phyloP scores from a whole-genome alignment of 2,797 vertebrate genomes.

The Crenichthys baileyi region DNA sequence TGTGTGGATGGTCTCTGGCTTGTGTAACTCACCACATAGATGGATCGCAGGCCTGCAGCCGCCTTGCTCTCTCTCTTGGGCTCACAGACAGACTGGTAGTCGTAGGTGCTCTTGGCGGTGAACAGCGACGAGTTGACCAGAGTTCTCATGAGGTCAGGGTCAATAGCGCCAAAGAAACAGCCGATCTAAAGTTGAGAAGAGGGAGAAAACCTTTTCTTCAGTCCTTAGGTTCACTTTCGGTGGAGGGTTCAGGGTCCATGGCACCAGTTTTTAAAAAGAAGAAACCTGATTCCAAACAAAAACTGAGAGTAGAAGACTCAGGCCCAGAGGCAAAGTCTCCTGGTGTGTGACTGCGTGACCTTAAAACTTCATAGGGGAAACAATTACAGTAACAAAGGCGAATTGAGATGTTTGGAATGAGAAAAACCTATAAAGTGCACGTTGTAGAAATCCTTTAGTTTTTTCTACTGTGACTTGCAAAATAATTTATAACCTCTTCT shows the following conservation, averaged over 20 bases:
- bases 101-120: conserved; percentile 91
- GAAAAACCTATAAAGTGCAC: conserved; percentile 17
- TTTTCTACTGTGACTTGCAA: conserved; percentile 14
- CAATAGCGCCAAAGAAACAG: conserved; percentile 92
- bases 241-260: conserved; percentile 5
- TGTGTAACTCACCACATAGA: conserved; percentile 90
- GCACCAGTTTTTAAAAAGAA: background rate
- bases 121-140: conserved; percentile 91
- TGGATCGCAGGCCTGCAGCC: conserved; percentile 90
- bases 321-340: conserved; percentile 23
- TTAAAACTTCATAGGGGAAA: conserved; percentile 16
- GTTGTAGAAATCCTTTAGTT: conserved; percentile 3
- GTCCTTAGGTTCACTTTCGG: background rate
- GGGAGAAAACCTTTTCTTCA: background rate
- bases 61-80: conserved; percentile 85
- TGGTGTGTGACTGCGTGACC: conserved; percentile 13
- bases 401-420: conserved; percentile 19
- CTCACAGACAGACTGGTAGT: conserved; percentile 94
- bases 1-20: conserved; percentile 53
- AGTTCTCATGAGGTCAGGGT: conserved; percentile 90
- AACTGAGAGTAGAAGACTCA: background rate
- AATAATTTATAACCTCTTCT: no score
- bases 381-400: conserved; percentile 31
- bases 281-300: conserved; percentile 20
- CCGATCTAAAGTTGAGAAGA: conserved; percentile 83